Evolutionary conservation across 2,888 invertebrate species (phyloP), one percentile per base, ranked within the genome.

Genomic region (Keiferia lycopersicella): DNA sequence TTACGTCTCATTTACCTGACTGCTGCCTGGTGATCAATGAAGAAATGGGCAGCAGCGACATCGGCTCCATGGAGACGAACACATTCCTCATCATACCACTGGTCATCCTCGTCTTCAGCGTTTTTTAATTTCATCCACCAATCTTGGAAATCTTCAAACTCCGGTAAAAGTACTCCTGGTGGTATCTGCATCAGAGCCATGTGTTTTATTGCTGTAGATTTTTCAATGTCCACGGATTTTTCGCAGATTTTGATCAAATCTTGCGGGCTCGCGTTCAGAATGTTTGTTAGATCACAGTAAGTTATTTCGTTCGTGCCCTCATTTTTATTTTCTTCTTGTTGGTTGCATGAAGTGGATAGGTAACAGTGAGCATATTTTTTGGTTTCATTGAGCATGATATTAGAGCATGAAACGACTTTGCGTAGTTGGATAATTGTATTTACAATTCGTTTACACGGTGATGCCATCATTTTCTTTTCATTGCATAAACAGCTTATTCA

Each of bases 1-100:
- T 4, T 6, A 6, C 26, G 26, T 26, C 26, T 26, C 2, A 6
- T 6, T 75, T 80, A 88, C 92, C 95, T 96, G 0, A 98, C 93
- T 65, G 93, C 90, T 2, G 96, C 97, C n/a, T 94, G 94, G 30
- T 96, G 93, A 79, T 92, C 92, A 1, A 96, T 91, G 59, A 98
- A 87, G 82, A 98, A 98, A 88, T 98, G 96, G 10, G 98, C 95
- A 0, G 96, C 95, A 1, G 97, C 97, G 69, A 99, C 86, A 81
- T 99, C 97, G 45, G 94, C 88, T 0, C 98, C 98, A 0, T 96
- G 82, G 45, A 89, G 84, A 65, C 93, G 79, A 69, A 94, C 92
- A 66, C 96, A 87, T 64, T 94, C 92, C 0, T 92, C 82, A 6
- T 94, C 81, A 78, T 87, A 95, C 64, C 86, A 89, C 75, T 96